Conservation (phyloP, 2,113 vertebrate genomes). For the Ceuthmochares aereus region DNA sequence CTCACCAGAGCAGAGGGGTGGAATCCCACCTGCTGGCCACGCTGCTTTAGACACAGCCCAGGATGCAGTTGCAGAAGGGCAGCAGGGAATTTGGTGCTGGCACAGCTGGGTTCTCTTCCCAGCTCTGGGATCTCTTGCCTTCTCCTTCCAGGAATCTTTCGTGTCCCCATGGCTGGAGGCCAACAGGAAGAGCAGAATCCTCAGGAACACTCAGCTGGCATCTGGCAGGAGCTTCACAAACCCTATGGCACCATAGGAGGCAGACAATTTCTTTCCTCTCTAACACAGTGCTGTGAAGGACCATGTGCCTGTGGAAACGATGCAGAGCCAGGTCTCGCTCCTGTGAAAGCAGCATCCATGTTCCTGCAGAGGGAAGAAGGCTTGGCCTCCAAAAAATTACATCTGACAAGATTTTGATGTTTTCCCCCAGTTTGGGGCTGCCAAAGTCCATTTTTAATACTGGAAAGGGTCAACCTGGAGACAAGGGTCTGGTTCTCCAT, state of each 20-base stretch:
- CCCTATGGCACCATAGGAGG: fast-evolving
- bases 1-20: too few species aligned
- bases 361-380: neutral
- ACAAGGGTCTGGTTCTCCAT: too few species aligned
- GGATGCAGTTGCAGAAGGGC: too few species aligned
- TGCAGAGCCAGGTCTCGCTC: neutral
- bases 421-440: neutral
- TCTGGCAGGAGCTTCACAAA: neutral
- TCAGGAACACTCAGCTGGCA: neutral
- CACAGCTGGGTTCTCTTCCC: too few species aligned
- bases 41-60: too few species aligned
- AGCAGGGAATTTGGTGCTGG: too few species aligned
- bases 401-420: neutral
- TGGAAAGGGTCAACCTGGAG: too few species aligned
- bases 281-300: fast-evolving
- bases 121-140: neutral
- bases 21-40: too few species aligned
- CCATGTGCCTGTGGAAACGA: fast-evolving
- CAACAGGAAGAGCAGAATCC: neutral
- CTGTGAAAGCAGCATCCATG: neutral
- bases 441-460: neutral
- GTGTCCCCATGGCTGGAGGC: neutral
- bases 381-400: neutral
- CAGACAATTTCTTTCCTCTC: neutral
- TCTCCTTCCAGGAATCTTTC: neutral